Evolutionary conservation across 2,797 vertebrate genomes (phyloP).

Genomic region (Scyliorhinus canicula): DNA sequence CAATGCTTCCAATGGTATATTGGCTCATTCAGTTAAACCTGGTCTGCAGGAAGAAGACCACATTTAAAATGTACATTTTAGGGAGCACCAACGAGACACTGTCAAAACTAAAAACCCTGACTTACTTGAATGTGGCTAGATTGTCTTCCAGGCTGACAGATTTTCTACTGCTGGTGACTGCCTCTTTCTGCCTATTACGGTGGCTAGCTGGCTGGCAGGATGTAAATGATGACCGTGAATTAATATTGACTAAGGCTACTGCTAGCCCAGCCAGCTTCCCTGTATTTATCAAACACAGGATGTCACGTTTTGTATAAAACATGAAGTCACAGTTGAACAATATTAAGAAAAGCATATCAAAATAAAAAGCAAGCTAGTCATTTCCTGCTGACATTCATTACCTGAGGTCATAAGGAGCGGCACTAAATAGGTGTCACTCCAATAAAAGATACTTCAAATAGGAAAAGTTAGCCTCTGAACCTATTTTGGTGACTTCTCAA

Average conservation of each 20-base stretch:
- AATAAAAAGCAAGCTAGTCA: slow-evolving; percentile 8
- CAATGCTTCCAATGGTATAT: background rate
- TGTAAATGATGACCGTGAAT: background rate
- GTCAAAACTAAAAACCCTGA: background rate
- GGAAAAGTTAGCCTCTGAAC: background rate
- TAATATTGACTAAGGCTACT: background rate
- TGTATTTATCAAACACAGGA: background rate
- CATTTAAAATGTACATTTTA: background rate
- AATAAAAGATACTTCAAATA: background rate
- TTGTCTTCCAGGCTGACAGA: background rate
- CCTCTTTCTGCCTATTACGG: background rate
- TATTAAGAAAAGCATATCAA: background rate
- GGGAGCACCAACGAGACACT: background rate
- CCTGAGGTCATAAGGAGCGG: background rate
- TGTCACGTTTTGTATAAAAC: background rate
- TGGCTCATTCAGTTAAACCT: background rate
- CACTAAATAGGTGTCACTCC: background rate
- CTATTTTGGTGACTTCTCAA: background rate
- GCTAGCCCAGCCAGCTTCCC: background rate
- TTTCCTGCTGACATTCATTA: background rate
- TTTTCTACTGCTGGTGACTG: background rate
- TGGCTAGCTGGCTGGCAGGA: background rate
- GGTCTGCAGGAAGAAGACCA: background rate
- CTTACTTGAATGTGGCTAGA: background rate
- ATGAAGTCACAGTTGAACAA: background rate